Evolutionary conservation across 2,797 vertebrate genomes (phyloP).

Genomic region (Phylloscopus collybita): DNA sequence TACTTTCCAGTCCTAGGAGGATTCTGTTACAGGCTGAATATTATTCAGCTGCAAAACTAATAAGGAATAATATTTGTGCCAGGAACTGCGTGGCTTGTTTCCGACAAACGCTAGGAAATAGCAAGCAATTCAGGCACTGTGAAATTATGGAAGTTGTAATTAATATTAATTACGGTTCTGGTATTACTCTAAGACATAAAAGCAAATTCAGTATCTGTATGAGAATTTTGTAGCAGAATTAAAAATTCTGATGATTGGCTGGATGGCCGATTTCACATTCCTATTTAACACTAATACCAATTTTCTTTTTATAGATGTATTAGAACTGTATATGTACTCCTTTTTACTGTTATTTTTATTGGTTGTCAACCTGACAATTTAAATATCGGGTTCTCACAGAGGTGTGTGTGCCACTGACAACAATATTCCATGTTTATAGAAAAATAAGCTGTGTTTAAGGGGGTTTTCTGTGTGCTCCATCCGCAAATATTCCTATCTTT

Average conservation of each 20-base stretch:
- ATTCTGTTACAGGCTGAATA: conserved; percentile 59
- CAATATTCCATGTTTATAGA: background rate
- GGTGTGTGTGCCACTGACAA: background rate
- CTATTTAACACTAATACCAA: background rate
- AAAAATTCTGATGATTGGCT: background rate
- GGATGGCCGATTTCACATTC: background rate
- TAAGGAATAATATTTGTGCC: conserved; percentile 29
- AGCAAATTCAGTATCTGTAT: background rate
- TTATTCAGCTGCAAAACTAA: conserved; percentile 57
- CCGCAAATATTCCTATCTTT: background rate
- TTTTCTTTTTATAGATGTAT: background rate
- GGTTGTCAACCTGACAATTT: background rate
- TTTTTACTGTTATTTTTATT: background rate
- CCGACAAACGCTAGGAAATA: conserved; percentile 12
- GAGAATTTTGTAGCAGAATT: background rate
- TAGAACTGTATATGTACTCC: background rate
- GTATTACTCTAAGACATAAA: background rate
- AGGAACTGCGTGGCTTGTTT: conserved; percentile 31
- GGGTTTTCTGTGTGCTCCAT: background rate
- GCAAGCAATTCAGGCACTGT: background rate
- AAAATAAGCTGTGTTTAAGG: background rate
- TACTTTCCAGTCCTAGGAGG: conserved; percentile 41
- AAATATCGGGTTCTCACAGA: background rate
- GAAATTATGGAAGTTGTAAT: conserved; percentile 21
- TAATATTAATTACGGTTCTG: conserved; percentile 15